Percentiles rank a stretch among this genome's conserved stretches.
phyloP scores from a whole-genome alignment of 2,888 invertebrate genomes.

The Drosophila acutilabella region DNA sequence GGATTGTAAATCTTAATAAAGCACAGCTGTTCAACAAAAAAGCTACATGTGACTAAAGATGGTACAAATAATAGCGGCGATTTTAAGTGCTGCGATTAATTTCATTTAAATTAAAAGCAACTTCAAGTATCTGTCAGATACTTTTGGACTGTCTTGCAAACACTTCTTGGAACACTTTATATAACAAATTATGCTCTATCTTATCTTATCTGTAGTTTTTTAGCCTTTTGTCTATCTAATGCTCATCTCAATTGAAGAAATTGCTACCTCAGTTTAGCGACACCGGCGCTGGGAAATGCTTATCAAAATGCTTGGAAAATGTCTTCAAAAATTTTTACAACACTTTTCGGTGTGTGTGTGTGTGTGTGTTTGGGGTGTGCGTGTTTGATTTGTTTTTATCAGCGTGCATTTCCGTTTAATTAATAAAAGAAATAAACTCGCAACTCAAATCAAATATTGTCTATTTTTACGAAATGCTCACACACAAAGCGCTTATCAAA shows the following conservation, averaged over 20 bases:
- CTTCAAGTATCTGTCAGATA: not conserved
- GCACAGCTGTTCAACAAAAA: conserved; percentile 12
- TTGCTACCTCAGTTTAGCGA: conserved; percentile 34
- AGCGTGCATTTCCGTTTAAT: conserved; percentile 49
- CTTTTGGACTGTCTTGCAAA: too few relatives aligned
- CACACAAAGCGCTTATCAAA: conserved; percentile 37
- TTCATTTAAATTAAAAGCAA: too few relatives aligned
- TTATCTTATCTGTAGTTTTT: not conserved
- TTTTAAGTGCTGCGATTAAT: not conserved
- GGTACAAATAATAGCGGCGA: conserved; percentile 3
- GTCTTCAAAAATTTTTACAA: conserved; percentile 25
- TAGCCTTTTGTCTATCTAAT: not conserved
- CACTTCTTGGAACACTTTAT: not conserved
- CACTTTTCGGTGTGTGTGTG: conserved; percentile 1
- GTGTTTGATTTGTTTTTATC: conserved; percentile 6
- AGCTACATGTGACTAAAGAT: conserved; percentile 35
- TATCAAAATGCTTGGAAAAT: conserved; percentile 43
- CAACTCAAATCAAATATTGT: conserved; percentile 71
- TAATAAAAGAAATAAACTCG: conserved; percentile 69
- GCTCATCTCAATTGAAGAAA: conserved; percentile 14
- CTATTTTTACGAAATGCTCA: conserved; percentile 55
- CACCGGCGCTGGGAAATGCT: conserved; percentile 11
- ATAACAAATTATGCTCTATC: not conserved
- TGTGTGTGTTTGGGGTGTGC: not conserved
- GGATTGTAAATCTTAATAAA: conserved; percentile 69